phyloP scores from a whole-genome alignment of 1,140 invertebrate genomes.

The Conopomorpha cramerella region DNA sequence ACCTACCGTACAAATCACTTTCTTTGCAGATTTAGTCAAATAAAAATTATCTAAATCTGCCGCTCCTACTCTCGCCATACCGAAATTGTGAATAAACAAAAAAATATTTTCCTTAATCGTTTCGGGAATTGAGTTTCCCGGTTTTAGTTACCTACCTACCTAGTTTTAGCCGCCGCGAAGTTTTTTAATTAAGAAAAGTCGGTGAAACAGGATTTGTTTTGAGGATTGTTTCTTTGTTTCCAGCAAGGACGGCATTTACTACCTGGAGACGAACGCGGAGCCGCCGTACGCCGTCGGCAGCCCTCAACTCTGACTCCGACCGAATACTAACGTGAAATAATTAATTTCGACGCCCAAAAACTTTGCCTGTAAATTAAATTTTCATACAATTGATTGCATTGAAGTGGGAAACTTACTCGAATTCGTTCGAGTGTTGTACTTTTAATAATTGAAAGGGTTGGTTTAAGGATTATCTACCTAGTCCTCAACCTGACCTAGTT shows the following conservation, averaged over 20 bases:
- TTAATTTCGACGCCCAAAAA: constrained; percentile 27
- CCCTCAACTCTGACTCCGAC: constrained; percentile 21
- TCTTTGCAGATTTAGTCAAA: too few species aligned
- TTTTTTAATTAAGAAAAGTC: background rate
- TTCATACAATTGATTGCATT: constrained; percentile 21
- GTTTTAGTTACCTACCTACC: too few species aligned
- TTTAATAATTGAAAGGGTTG: background rate
- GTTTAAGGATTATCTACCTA: too few species aligned
- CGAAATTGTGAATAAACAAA: too few species aligned
- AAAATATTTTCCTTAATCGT: background rate
- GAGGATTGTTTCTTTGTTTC: constrained; percentile 29
- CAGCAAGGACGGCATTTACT: constrained; percentile 55
- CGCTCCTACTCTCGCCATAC: too few species aligned
- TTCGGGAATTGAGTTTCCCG: background rate
- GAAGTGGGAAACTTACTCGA: background rate
- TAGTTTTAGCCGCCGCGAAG: background rate
- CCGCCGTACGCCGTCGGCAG: constrained; percentile 40
- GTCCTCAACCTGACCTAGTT: too few species aligned
- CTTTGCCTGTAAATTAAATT: constrained; percentile 35
- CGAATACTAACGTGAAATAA: constrained; percentile 28
- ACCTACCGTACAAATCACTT: too few species aligned
- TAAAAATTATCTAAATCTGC: too few species aligned
- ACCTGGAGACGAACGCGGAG: constrained; percentile 41
- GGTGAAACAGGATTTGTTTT: too few species aligned
- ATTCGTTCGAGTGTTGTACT: background rate